Percentiles rank a stretch among this genome's conserved stretches.
phyloP scores from a whole-genome alignment of 1,140 invertebrate species.

The Apis cerana region DNA sequence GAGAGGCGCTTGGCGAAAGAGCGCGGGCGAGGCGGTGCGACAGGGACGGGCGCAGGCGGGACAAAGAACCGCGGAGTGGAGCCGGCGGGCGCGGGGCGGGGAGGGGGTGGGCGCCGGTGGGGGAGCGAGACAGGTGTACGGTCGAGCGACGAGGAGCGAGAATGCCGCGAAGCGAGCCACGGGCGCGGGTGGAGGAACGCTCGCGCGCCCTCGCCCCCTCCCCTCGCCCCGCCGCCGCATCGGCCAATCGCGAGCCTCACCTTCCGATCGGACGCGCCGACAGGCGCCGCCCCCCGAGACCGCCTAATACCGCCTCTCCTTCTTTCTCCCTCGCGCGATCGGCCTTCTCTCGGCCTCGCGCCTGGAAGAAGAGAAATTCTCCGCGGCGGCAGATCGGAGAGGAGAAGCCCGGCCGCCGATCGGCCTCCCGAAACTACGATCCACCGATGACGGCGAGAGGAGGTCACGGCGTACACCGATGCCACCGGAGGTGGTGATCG shows the following conservation, averaged over 20 bases:
- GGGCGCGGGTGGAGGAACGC: constrained; percentile 61
- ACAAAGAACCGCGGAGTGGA: neutral
- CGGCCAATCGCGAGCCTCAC: constrained; percentile 59
- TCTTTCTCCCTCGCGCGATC: constrained; percentile 58
- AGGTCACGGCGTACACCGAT: constrained; percentile 52
- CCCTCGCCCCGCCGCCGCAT: constrained; percentile 52
- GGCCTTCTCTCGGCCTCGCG: constrained; percentile 44
- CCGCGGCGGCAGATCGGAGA: constrained; percentile 49
- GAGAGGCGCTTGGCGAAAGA: neutral
- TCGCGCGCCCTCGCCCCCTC: constrained; percentile 60
- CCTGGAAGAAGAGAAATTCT: constrained; percentile 61
- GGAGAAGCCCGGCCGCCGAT: constrained; percentile 57
- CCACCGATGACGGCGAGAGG: constrained; percentile 61
- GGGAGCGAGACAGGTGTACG: neutral
- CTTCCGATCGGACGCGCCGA: constrained; percentile 67
- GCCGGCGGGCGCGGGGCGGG: neutral
- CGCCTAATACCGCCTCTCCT: constrained; percentile 65
- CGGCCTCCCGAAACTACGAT: constrained; percentile 64
- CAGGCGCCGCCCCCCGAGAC: constrained; percentile 66
- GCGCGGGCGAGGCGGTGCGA: neutral
- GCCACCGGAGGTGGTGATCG: constrained; percentile 39
- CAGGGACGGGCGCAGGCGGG: neutral
- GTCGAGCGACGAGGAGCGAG: neutral
- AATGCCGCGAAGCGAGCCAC: constrained; percentile 40
- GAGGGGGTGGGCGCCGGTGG: neutral